Evolutionary conservation across 2,797 vertebrate species (phyloP).

Genomic region (Sitta carolinensis): DNA sequence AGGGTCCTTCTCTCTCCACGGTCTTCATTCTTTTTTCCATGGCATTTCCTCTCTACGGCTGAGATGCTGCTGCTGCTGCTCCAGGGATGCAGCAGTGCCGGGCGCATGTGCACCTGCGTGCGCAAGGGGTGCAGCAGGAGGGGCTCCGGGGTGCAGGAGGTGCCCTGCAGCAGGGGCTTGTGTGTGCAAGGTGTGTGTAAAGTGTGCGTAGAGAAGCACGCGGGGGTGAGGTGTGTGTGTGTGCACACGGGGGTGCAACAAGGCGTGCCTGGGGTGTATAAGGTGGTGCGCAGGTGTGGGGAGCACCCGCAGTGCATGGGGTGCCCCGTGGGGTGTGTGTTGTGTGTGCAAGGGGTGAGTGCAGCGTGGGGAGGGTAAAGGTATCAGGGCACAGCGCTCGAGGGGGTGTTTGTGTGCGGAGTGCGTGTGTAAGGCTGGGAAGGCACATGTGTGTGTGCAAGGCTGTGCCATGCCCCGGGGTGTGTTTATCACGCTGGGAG

Average conservation of each 20-base stretch:
- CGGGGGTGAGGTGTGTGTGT: not conserved
- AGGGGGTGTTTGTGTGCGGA: not conserved
- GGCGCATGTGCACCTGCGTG: not conserved
- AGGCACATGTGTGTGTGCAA: not conserved
- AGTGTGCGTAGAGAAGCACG: too few relatives aligned
- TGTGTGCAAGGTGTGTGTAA: not conserved
- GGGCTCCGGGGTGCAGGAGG: not conserved
- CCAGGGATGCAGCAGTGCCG: not conserved
- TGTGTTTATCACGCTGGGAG: too few relatives aligned
- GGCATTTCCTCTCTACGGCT: not conserved
- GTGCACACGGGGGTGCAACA: accelerated
- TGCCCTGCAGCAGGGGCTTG: not conserved
- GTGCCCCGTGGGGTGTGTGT: not conserved
- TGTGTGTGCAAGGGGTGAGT: not conserved
- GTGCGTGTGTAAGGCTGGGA: not conserved
- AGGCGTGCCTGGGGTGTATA: not conserved
- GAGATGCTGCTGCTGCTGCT: not conserved
- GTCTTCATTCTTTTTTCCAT: not conserved
- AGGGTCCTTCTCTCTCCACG: too few relatives aligned
- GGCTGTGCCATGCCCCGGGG: not conserved
- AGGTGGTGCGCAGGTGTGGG: not conserved
- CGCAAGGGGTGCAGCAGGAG: too few relatives aligned
- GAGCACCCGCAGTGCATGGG: accelerated
- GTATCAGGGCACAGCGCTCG: not conserved
- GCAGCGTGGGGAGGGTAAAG: not conserved